Conservation (phyloP, 2,113 vertebrate species). For the Tychaedon coryphoeus region DNA sequence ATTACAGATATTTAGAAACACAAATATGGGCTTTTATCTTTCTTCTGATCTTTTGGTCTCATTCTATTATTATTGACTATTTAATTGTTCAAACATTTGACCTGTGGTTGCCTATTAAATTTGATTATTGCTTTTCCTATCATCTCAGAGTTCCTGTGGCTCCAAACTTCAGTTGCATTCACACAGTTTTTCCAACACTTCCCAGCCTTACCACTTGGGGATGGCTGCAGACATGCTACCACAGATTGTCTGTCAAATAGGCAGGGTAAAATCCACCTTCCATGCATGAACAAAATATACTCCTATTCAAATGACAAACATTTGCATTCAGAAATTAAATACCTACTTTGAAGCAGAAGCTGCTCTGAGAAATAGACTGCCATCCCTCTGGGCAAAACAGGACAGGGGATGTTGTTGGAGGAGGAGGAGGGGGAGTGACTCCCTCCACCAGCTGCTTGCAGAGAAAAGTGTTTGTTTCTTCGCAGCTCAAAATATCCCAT, state of each 20-base stretch:
- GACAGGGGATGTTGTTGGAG: conserved; percentile 68
- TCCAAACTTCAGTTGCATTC: neutral
- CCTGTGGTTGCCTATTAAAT: neutral
- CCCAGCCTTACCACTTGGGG: neutral
- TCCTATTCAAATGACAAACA: neutral
- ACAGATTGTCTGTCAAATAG: neutral
- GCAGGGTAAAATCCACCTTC: neutral
- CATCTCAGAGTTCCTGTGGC: neutral
- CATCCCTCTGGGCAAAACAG: conserved; percentile 79
- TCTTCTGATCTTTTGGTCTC: neutral
- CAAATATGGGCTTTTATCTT: neutral
- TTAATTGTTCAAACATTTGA: neutral
- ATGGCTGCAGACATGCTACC: neutral
- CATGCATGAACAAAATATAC: accelerated
- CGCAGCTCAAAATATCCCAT: conserved; percentile 88
- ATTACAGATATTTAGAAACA: neutral
- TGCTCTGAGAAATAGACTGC: conserved; percentile 55
- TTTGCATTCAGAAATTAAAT: neutral
- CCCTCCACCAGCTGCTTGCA: conserved; percentile 88
- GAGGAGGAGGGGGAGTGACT: conserved; percentile 72
- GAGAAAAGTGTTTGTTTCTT: conserved; percentile 84
- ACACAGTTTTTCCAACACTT: neutral
- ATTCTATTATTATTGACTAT: neutral
- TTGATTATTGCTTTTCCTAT: neutral
- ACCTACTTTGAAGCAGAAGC: conserved; percentile 83